Base-by-base conservation (phyloP, 92 coral and sea anemone species). In the Plumapathes pennacea region DNA sequence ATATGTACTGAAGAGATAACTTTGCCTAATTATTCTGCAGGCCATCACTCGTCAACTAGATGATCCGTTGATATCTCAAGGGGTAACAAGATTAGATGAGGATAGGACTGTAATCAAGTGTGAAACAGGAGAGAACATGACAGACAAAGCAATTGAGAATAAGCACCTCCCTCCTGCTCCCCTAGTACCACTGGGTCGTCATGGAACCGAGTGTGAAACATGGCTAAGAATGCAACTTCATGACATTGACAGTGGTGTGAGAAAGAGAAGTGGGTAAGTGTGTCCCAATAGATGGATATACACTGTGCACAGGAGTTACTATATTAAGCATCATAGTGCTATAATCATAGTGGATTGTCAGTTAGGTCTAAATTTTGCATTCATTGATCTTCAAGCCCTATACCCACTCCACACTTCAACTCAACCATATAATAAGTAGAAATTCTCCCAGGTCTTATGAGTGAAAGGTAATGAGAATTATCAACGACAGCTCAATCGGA, bases 221-320 rank as follows among this genome's bases (percentile, higher is more conserved):
- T 94, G 99, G 99, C 84, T 88, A 0, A 59, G 94, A 65, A 94
- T 94, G 99, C 90, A 89, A 18, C 61, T 94, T 15, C 96, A 94
- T 62, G 82, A 89, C 24, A 81, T 94, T 30, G 89, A 89, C 62
- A 94, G 99, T 72, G 84, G 78, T 22, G 71, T 90, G 7, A 72
- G 96, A 43, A 65, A 68, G 43, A 87, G 85, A 57, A 92, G 98
- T 73, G 83, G 98, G 98, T 91, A 28, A 26, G 88, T 69, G n/a
- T n/a, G n/a, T n/a, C n/a, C n/a, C n/a, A n/a, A n/a, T n/a, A n/a
- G n/a, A n/a, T n/a, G n/a, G n/a, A n/a, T n/a, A n/a, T n/a, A n/a
- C n/a, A n/a, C n/a, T n/a, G n/a, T n/a, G n/a, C n/a, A n/a, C n/a
- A n/a, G n/a, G n/a, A n/a, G n/a, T n/a, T n/a, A n/a, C n/a, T n/a